A percentile compares a stretch with the other conserved stretches of the same genome.
These are phyloP conservation scores for Mythimna loreyi DNA, from an alignment of 2,888 invertebrate species.

Conservation along the genomic window DNA sequence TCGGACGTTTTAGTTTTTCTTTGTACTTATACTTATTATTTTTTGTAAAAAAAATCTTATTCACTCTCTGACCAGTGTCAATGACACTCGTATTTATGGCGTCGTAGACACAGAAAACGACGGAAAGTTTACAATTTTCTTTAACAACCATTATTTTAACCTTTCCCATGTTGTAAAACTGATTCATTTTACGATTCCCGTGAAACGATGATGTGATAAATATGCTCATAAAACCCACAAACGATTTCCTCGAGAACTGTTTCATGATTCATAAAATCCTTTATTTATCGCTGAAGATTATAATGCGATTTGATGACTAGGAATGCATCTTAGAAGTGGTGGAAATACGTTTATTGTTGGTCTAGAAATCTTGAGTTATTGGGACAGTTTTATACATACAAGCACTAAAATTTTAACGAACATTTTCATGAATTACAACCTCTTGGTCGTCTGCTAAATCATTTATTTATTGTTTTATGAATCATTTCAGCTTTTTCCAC, in stretches of 20 bases:
- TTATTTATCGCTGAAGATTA: constrained; percentile 68
- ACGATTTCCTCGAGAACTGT: constrained; percentile 71
- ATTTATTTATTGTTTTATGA: constrained; percentile 6
- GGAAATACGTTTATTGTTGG: constrained; percentile 49
- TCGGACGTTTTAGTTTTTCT: too few relatives aligned
- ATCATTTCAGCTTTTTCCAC: constrained; percentile 13
- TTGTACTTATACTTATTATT: too few relatives aligned
- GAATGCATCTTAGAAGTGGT: constrained; percentile 54
- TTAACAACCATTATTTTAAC: constrained; percentile 52
- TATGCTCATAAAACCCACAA: constrained; percentile 71
- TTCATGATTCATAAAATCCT: constrained; percentile 77
- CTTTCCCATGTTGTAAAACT: constrained; percentile 65
- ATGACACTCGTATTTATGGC: constrained; percentile 20
- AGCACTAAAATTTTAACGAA: constrained; percentile 27
- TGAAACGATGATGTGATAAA: constrained; percentile 75
- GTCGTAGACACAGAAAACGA: constrained; percentile 19
- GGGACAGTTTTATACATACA: constrained; percentile 28
- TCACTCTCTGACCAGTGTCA: constrained; percentile 1
- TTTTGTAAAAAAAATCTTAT: background rate
- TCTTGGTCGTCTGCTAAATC: constrained; percentile 6
- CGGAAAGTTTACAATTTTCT: constrained; percentile 46
- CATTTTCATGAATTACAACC: constrained; percentile 14
- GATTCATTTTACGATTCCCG: constrained; percentile 75
- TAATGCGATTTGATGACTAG: constrained; percentile 63
- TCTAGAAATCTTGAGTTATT: constrained; percentile 41